Evolutionary conservation across 2,797 vertebrate species (phyloP).

Genomic region (Phalloptychus januarius): DNA sequence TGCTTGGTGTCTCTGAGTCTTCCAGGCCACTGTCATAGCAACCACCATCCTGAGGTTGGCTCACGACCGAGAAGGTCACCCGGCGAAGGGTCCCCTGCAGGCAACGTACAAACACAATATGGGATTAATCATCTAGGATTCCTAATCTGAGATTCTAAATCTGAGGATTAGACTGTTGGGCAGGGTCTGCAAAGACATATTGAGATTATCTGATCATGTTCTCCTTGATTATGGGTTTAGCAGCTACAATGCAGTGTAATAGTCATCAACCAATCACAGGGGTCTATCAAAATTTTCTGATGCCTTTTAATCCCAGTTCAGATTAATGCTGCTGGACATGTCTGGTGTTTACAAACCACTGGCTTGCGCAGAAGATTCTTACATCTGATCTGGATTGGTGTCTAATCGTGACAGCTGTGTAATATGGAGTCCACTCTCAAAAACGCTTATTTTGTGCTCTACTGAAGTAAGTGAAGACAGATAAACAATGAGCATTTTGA

Average conservation of each 20-base stretch:
- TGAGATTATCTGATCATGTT: constrained; percentile 74
- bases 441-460: constrained; percentile 22
- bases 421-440: constrained; percentile 25
- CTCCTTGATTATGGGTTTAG: constrained; percentile 72
- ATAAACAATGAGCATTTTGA: not conserved
- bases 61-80: constrained; percentile 99
- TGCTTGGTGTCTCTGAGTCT: constrained; percentile 98
- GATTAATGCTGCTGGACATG: constrained; percentile 61
- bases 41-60: constrained; percentile 94
- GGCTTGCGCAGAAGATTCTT: constrained; percentile 17
- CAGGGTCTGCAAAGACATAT: constrained; percentile 68
- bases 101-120: constrained; percentile 64
- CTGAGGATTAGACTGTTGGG: constrained; percentile 67
- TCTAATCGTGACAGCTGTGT: constrained; percentile 45
- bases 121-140: constrained; percentile 75
- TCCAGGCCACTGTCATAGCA: constrained; percentile 99
- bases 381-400: constrained; percentile 44
- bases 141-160: constrained; percentile 72
- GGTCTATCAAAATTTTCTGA: constrained; percentile 57
- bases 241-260: constrained; percentile 67
- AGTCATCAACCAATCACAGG: constrained; percentile 64
- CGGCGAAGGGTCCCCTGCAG: constrained; percentile 92
- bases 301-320: constrained; percentile 68
- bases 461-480: constrained; percentile 16
- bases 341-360: constrained; percentile 69